Conservation (phyloP, 2,113 vertebrate species). For the Rhagologus leucostigma region DNA sequence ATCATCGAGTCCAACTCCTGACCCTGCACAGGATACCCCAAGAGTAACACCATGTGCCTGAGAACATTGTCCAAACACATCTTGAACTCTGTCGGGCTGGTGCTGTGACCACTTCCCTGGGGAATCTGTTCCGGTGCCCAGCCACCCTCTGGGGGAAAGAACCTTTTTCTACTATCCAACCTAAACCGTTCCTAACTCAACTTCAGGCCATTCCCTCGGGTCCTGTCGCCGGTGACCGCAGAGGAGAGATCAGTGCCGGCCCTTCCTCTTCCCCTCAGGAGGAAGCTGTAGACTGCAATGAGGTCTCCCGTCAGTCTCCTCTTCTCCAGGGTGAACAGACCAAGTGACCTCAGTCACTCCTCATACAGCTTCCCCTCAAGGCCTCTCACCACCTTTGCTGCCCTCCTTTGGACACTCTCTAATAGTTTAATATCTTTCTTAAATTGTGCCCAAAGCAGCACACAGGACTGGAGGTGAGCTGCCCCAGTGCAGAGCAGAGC, state of each 20-base stretch:
- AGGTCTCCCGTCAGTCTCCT: not conserved
- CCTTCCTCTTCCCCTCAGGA: accelerated
- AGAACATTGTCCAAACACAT: not conserved
- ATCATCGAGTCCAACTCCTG: accelerated
- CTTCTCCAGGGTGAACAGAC: not conserved
- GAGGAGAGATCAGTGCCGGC: not conserved
- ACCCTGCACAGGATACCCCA: not conserved
- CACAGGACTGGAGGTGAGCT: not conserved
- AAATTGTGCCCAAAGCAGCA: not conserved
- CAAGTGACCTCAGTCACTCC: not conserved
- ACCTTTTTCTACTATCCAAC: not conserved
- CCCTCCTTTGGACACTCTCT: not conserved
- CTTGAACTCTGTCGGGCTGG: not conserved
- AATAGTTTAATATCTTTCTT: not conserved
- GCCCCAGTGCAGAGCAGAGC: not conserved
- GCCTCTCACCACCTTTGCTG: not conserved
- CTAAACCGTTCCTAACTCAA: not conserved
- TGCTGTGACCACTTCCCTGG: not conserved
- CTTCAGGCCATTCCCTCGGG: accelerated
- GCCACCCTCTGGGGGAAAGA: accelerated
- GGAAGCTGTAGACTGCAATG: accelerated
- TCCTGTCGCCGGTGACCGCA: not conserved
- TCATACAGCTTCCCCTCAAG: accelerated
- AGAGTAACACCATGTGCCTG: not conserved
- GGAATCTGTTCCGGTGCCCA: not conserved